Conservation (phyloP, 2,797 vertebrate genomes). For the Chromobotia macracanthus region DNA sequence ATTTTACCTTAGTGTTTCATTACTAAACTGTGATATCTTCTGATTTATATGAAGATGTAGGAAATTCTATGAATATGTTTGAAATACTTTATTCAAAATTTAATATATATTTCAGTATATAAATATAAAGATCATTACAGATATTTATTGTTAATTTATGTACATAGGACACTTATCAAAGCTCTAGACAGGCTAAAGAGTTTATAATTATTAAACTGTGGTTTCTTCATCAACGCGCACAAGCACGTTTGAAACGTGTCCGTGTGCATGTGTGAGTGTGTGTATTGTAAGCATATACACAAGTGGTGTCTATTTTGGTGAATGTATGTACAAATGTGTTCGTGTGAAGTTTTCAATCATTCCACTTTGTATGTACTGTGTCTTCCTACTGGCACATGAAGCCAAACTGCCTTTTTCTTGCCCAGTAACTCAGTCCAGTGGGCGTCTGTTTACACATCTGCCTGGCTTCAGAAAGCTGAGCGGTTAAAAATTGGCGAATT, state of each 20-base stretch:
- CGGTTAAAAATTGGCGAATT: conserved; percentile 23
- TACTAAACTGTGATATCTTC: conserved; percentile 83
- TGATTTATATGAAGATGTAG: conserved; percentile 77
- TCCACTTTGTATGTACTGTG: conserved; percentile 53
- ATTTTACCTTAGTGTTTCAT: conserved; percentile 54
- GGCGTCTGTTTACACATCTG: conserved; percentile 40
- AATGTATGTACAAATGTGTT: conserved; percentile 42
- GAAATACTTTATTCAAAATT: conserved; percentile 75
- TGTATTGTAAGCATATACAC: conserved; percentile 66
- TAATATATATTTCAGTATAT: conserved; percentile 67
- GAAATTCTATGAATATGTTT: conserved; percentile 79
- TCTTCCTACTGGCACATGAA: conserved; percentile 69
- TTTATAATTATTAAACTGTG: conserved; percentile 71
- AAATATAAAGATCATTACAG: conserved; percentile 77
- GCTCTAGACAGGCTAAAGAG: conserved; percentile 74
- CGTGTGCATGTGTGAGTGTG: conserved; percentile 54
- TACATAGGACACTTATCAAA: conserved; percentile 74
- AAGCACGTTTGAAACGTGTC: conserved; percentile 82
- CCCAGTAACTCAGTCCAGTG: conserved; percentile 51
- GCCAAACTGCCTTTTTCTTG: conserved; percentile 77
- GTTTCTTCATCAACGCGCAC: conserved; percentile 76
- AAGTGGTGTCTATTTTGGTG: conserved; percentile 57
- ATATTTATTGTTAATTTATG: conserved; percentile 71
- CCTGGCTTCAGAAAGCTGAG: conserved; percentile 42
- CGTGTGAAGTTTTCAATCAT: conserved; percentile 49